phyloP scores from a whole-genome alignment of 2,113 vertebrate species.

The Paramisgurnus dabryanus region DNA sequence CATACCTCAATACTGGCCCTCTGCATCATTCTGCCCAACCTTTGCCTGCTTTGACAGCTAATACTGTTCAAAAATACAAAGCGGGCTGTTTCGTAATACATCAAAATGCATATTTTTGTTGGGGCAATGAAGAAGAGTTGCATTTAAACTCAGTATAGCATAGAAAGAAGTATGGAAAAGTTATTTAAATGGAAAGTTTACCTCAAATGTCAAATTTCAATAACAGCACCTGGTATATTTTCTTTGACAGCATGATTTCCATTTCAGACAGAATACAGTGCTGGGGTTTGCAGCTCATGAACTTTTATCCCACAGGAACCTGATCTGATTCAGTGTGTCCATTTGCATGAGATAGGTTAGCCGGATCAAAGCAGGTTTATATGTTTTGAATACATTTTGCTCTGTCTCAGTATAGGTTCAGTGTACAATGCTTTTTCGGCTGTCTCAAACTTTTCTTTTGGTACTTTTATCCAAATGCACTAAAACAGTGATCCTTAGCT shows the following conservation, averaged over 20 bases:
- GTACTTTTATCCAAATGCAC: not conserved
- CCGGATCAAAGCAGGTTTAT: not conserved
- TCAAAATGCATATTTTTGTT: not conserved
- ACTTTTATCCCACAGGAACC: conserved; percentile 1
- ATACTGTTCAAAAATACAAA: not conserved
- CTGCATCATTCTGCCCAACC: conserved; percentile 46
- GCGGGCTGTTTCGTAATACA: conserved; percentile 13
- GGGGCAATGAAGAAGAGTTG: not conserved
- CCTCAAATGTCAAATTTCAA: conserved; percentile 20
- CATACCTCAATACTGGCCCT: conserved; percentile 48
- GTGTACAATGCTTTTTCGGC: not conserved
- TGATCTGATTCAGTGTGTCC: not conserved
- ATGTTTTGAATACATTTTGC: not conserved
- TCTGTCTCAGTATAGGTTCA: not conserved
- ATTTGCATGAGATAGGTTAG: not conserved
- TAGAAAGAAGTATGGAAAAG: too few species aligned
- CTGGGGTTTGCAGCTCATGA: not conserved
- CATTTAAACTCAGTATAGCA: too few species aligned
- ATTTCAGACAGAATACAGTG: conserved; percentile 26
- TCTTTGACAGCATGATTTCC: conserved; percentile 2
- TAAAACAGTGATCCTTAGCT: not conserved
- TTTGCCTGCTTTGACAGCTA: conserved; percentile 19
- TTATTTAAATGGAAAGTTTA: not conserved
- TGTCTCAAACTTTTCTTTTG: not conserved
- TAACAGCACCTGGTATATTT: not conserved